A percentile compares a stretch with the other conserved stretches of the same genome.
Conservation (phyloP, 2,888 invertebrate species). For the Apeira syringaria region DNA sequence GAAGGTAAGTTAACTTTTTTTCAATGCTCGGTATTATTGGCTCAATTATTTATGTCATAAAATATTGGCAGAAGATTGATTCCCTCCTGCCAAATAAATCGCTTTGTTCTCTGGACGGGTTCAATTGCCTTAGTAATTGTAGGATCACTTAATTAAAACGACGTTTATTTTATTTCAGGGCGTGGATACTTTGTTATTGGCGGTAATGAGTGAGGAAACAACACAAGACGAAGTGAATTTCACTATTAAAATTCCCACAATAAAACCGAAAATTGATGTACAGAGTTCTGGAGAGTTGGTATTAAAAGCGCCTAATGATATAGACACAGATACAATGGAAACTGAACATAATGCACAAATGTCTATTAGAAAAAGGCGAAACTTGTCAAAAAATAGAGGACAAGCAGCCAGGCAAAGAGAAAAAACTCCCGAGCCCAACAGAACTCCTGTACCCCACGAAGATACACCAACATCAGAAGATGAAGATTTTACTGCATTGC, state of each 20-base stretch:
- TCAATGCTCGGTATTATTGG: conserved; percentile 46
- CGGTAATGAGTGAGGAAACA: conserved; percentile 61
- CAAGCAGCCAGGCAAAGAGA: conserved; percentile 74
- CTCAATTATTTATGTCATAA: conserved; percentile 51
- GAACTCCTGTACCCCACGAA: conserved; percentile 77
- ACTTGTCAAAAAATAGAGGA: conserved; percentile 82
- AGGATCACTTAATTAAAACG: conserved; percentile 43
- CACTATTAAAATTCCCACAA: conserved; percentile 55
- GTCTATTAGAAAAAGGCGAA: conserved; percentile 84
- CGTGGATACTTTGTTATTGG: conserved; percentile 24
- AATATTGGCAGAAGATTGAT: conserved; percentile 63
- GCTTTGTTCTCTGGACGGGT: conserved; percentile 35
- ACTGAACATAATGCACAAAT: conserved; percentile 72
- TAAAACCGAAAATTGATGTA: conserved; percentile 63
- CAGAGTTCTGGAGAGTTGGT: conserved; percentile 56
- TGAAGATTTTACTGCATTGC: conserved; percentile 59
- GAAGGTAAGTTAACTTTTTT: conserved; percentile 64
- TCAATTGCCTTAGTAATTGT: conserved; percentile 48
- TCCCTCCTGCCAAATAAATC: conserved; percentile 58
- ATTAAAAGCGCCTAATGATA: conserved; percentile 47
- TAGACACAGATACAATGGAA: conserved; percentile 53
- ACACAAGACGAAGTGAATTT: conserved; percentile 39
- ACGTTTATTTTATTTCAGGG: conserved; percentile 53
- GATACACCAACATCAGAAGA: conserved; percentile 86
- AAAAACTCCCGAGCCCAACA: conserved; percentile 77